These are phyloP conservation scores for Otus sunia DNA, from an alignment of 2,113 vertebrate species.

Conservation along the genomic window DNA sequence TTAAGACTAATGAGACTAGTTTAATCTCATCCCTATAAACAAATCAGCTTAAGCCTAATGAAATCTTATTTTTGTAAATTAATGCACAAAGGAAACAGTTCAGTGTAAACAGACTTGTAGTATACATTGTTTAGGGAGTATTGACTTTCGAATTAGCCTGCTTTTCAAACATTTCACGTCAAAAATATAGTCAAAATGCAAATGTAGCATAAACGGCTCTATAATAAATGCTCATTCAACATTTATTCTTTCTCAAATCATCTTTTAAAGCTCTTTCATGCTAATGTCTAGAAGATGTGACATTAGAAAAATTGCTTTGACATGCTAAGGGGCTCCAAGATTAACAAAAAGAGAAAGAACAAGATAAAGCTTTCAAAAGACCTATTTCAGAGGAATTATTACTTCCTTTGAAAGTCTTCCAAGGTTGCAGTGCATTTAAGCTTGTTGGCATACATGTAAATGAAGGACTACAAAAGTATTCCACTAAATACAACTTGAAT, in stretches of 20 bases:
- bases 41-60: constrained; percentile 61
- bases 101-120: constrained; percentile 69
- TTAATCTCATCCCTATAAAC: constrained; percentile 60
- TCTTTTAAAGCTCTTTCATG: constrained; percentile 95
- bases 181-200: constrained; percentile 79
- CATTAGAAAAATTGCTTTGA: constrained; percentile 98
- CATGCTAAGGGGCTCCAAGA: constrained; percentile 95
- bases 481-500: constrained; percentile 87
- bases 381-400: constrained; percentile 99
- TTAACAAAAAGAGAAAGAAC: constrained; percentile 97
- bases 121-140: constrained; percentile 69
- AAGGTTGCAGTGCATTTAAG: constrained; percentile 97
- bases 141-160: constrained; percentile 77
- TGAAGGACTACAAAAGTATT: constrained; percentile 88
- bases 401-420: constrained; percentile 97
- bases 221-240: constrained; percentile 85
- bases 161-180: constrained; percentile 67
- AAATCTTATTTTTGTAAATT: constrained; percentile 70
- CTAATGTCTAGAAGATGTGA: constrained; percentile 97
- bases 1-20: constrained; percentile 35
- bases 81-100: constrained; percentile 61
- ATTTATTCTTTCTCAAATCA: constrained; percentile 89
- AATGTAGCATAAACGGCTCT: constrained; percentile 79
- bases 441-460: constrained; percentile 99
- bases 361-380: constrained; percentile 98